Conservation (phyloP, 2,797 vertebrate species). For the Sitta carolinensis region DNA sequence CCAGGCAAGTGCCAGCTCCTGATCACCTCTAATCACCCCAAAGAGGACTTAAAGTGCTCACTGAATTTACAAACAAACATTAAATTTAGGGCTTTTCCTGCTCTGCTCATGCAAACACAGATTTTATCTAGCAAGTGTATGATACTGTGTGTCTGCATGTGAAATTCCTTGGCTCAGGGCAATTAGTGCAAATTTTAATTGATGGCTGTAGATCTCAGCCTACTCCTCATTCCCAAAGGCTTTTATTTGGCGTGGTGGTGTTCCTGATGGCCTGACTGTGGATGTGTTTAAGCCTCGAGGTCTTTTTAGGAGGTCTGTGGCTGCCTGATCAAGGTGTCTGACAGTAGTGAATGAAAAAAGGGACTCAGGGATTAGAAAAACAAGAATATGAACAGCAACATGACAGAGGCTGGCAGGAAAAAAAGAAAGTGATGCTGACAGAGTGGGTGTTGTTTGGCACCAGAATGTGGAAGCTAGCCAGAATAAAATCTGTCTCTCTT, state of each 20-base stretch:
- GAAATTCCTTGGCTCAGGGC: not conserved
- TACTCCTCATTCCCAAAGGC: not conserved
- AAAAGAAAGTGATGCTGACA: slow-evolving; percentile 5
- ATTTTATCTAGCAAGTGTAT: not conserved
- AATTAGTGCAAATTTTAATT: not conserved
- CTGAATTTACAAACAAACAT: not conserved
- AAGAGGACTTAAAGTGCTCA: not conserved
- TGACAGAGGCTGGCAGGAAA: slow-evolving; percentile 27
- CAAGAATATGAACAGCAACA: not conserved
- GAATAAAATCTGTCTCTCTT: slow-evolving; percentile 4
- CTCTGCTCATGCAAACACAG: not conserved
- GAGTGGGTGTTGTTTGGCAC: not conserved
- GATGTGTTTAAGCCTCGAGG: not conserved
- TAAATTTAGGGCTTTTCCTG: not conserved
- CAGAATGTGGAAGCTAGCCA: not conserved
- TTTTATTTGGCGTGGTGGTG: not conserved
- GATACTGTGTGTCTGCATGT: not conserved
- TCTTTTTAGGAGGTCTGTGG: not conserved
- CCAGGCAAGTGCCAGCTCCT: not conserved
- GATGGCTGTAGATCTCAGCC: not conserved
- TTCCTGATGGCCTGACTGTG: not conserved
- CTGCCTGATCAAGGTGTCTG: not conserved
- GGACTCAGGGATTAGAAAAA: not conserved
- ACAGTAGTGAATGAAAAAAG: not conserved
- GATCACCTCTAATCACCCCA: not conserved